phyloP scores from a whole-genome alignment of 2,113 vertebrate species.

The Eulemur macaco region DNA sequence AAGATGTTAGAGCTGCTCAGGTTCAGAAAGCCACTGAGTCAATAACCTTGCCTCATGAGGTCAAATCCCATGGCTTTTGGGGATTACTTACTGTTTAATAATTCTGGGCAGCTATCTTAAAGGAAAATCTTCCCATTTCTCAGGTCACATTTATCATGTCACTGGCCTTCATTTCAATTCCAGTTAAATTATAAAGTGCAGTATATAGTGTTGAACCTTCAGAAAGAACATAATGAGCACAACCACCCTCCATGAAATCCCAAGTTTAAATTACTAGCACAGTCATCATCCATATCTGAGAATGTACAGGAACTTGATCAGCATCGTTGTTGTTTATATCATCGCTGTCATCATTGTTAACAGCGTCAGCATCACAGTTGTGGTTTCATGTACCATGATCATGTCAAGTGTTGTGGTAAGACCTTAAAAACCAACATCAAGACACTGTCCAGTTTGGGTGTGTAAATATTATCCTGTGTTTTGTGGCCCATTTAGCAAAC shows the following conservation, averaged over 20 bases:
- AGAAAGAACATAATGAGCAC: conserved; percentile 75
- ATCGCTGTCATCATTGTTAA: neutral
- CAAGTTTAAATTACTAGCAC: conserved; percentile 71
- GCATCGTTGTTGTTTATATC: neutral
- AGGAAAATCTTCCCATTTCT: conserved; percentile 61
- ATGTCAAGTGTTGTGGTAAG: conserved; percentile 23
- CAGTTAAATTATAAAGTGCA: conserved; percentile 85
- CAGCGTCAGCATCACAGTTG: conserved; percentile 72
- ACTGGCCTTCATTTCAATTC: conserved; percentile 78
- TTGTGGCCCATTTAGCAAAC: conserved; percentile 96
- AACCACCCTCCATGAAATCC: conserved; percentile 71
- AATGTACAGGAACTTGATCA: conserved; percentile 67
- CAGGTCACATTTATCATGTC: conserved; percentile 62
- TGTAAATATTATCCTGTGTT: conserved; percentile 94
- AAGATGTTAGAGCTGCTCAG: neutral
- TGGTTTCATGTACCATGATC: conserved; percentile 38
- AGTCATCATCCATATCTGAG: conserved; percentile 56
- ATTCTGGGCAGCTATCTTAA: conserved; percentile 60
- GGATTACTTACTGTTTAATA: conserved; percentile 59
- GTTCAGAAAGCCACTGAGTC: neutral
- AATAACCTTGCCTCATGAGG: neutral
- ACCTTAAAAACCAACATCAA: conserved; percentile 84
- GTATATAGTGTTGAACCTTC: conserved; percentile 78
- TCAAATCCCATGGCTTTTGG: neutral
- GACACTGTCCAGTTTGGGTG: conserved; percentile 94